A percentile compares a stretch with the other conserved stretches of the same genome.
phyloP scores from a whole-genome alignment of 2,888 invertebrate genomes.

The Sepioteuthis lessoniana region DNA sequence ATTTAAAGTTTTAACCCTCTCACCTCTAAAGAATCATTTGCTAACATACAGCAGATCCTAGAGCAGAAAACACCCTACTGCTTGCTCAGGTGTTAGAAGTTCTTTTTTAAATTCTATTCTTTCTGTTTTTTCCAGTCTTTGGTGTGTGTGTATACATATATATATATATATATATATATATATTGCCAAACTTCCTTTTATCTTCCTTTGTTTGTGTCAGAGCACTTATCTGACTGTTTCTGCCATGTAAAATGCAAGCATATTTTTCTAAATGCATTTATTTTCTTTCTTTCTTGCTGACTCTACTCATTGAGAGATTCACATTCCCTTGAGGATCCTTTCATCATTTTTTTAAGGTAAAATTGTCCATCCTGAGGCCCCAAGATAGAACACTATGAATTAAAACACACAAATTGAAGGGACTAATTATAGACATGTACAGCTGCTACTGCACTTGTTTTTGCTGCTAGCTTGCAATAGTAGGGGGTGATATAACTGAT shows the following conservation, averaged over 20 bases:
- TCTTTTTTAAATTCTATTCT: too few species aligned
- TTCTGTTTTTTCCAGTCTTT: too few species aligned
- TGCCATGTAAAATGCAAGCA: neutral
- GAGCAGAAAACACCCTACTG: too few species aligned
- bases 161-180: too few species aligned
- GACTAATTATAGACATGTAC: neutral
- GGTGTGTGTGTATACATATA: too few species aligned
- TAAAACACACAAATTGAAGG: neutral
- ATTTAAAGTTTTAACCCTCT: too few species aligned
- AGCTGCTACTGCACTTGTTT: neutral
- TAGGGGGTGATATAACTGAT: neutral
- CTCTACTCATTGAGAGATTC: neutral
- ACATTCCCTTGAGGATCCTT: neutral
- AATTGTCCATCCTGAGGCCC: neutral
- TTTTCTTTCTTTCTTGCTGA: neutral
- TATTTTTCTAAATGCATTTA: neutral
- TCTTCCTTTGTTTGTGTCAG: neutral
- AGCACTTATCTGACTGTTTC: neutral
- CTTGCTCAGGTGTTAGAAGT: too few species aligned
- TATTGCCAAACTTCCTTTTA: too few species aligned
- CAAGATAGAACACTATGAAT: neutral
- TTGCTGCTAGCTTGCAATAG: neutral
- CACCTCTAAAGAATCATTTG: too few species aligned
- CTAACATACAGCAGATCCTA: too few species aligned
- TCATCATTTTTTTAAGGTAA: neutral